A percentile compares a stretch with the other conserved stretches of the same genome.
These are phyloP conservation scores for Butastur rufipennis DNA, from an alignment of 2,113 vertebrate species.

Conservation along the genomic window DNA sequence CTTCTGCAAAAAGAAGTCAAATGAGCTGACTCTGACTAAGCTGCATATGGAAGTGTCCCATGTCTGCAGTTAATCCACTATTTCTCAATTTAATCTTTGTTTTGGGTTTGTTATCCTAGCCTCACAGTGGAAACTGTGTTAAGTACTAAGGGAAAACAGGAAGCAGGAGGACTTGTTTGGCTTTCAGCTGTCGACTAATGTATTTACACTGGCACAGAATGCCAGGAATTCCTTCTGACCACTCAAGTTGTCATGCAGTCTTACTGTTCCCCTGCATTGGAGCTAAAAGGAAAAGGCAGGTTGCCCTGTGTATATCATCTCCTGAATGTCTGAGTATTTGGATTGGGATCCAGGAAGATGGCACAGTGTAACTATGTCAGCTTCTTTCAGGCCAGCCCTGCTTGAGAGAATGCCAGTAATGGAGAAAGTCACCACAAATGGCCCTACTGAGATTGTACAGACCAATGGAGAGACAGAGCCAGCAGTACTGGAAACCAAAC, in stretches of 20 bases:
- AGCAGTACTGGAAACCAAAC: slow-evolving; percentile 86
- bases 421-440: slow-evolving; percentile 93
- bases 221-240: neutral
- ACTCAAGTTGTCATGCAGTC: neutral
- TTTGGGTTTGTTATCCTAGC: neutral
- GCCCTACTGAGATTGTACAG: slow-evolving; percentile 92
- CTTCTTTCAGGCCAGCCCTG: slow-evolving; percentile 86
- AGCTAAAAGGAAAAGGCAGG: neutral
- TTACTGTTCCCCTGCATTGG: neutral
- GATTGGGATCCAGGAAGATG: slow-evolving; percentile 37
- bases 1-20: neutral
- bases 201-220: neutral
- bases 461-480: slow-evolving; percentile 95
- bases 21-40: neutral
- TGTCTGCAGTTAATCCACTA: neutral
- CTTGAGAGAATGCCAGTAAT: slow-evolving; percentile 98
- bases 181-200: neutral
- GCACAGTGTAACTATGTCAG: slow-evolving; percentile 70
- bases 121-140: neutral
- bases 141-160: neutral
- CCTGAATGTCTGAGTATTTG: neutral
- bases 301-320: neutral
- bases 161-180: neutral
- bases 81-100: neutral
- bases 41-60: neutral